Evolutionary conservation across 2,797 vertebrate species (phyloP), one percentile per base, ranked within the genome.

Genomic region (Acipenser ruthenus): DNA sequence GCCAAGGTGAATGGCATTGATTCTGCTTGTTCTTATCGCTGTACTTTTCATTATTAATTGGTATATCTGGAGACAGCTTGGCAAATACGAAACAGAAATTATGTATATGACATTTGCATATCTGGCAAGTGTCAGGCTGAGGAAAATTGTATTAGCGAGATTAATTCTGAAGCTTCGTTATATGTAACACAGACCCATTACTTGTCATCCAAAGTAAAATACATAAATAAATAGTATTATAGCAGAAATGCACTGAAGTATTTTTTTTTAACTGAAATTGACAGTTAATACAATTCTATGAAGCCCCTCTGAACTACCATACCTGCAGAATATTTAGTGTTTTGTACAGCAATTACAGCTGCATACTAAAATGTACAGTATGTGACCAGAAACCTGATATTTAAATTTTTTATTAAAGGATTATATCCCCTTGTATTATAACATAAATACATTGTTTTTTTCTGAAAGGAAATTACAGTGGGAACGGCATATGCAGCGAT

Each of bases 31-130:
- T 75, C 68, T 76, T 73, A 75, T 67, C 71, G 59, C 23, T 37
- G 23, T 37, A 3, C 23, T 37, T 37, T 37, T 37, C 23, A 37
- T 37, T 37, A 37, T 37, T 37, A 37, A 37, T 69, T 66, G 69
- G 71, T 72, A 70, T 62, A 72, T 66, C 68, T 62, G 72, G 63
- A 74, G 73, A 68, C 56, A 67, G 68, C 68, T 71, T 47, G 64
- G 61, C 64, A 62, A 73, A 77, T 73, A 62, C 65, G 72, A 71
- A 75, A 62, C 23, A 71, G 66, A 66, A 80, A 83, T 81, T 78
- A 85, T 87, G 81, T 77, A 87, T 83, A 65, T 68, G 0, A 60
- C 69, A 84, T 86, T 80, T 78, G 72, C 81, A 83, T 84, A 82
- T 83, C 65, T 71, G 68, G 69, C 72, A 76, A 74, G 73, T 67